A percentile compares a stretch with the other conserved stretches of the same genome.
Conservation (phyloP, 2,113 vertebrate species). For the Odocoileus virginianus region DNA sequence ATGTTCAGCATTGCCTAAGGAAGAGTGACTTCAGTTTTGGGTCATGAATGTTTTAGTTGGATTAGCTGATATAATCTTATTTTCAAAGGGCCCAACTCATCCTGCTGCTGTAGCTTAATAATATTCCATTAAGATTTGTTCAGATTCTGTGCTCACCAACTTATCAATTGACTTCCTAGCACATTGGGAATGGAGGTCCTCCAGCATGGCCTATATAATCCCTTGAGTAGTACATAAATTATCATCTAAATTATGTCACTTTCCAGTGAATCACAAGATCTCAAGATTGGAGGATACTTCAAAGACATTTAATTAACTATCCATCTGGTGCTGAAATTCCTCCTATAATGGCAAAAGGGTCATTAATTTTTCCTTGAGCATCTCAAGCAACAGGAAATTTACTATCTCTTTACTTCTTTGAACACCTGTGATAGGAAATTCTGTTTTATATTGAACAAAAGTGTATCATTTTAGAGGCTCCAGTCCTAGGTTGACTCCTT, state of each 20-base stretch:
- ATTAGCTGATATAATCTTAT: conserved; percentile 6
- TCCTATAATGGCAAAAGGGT: neutral
- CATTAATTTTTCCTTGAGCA: neutral
- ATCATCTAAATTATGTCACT: neutral
- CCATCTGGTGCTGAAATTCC: neutral
- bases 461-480: neutral
- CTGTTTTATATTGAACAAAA: conserved; percentile 26
- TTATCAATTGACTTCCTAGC: neutral
- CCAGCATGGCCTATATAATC: neutral
- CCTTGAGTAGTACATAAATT: neutral
- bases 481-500: neutral
- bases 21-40: neutral
- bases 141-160: neutral
- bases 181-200: neutral
- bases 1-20: neutral
- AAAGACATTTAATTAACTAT: neutral
- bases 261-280: neutral
- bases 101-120: neutral
- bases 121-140: conserved; percentile 20
- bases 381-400: conserved; percentile 19
- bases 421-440: conserved; percentile 4
- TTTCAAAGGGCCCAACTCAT: neutral
- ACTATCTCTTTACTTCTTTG: conserved; percentile 23
- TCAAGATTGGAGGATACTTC: neutral
- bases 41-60: conserved; percentile 1